Conservation (phyloP, 2,888 invertebrate genomes). For the Dendrolimus pini region DNA sequence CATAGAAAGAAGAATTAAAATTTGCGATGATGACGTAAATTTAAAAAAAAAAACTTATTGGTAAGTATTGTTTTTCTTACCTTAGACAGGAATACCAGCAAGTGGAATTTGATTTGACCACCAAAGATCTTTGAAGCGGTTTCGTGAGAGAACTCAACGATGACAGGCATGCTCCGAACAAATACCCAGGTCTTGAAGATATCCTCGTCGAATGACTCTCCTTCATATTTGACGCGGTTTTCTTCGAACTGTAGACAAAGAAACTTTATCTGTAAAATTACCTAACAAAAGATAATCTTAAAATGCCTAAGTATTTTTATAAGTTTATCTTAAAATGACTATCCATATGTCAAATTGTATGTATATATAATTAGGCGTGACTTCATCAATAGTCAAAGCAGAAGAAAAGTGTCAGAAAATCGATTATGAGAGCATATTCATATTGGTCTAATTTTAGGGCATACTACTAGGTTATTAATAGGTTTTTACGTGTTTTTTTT, state of each 20-base stretch:
- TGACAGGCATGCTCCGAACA: constrained; percentile 89
- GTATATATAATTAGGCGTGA: too few species aligned
- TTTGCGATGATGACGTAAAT: background rate
- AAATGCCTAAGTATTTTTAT: background rate
- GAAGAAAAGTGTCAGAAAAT: too few species aligned
- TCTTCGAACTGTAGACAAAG: constrained; percentile 86
- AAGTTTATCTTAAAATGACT: background rate
- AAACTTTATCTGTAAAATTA: constrained; percentile 1
- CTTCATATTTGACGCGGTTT: constrained; percentile 83
- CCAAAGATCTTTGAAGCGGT: constrained; percentile 99
- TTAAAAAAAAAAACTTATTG: background rate
- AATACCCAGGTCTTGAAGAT: constrained; percentile 89
- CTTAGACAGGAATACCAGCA: constrained; percentile 96
- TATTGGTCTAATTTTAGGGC: too few species aligned
- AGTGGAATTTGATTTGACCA: constrained; percentile 97
- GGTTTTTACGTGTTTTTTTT: too few species aligned
- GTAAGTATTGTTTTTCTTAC: constrained; percentile 28
- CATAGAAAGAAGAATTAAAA: too few species aligned
- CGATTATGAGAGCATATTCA: too few species aligned
- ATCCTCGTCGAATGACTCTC: constrained; percentile 79
- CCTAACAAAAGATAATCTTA: background rate
- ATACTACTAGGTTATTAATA: too few species aligned
- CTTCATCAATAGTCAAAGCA: too few species aligned
- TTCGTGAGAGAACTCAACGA: constrained; percentile 98
- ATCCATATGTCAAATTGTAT: too few species aligned